Evolutionary conservation across 2,888 invertebrate species (phyloP), one percentile per base, ranked within the genome.

Genomic region (Vesta saturnalis): DNA sequence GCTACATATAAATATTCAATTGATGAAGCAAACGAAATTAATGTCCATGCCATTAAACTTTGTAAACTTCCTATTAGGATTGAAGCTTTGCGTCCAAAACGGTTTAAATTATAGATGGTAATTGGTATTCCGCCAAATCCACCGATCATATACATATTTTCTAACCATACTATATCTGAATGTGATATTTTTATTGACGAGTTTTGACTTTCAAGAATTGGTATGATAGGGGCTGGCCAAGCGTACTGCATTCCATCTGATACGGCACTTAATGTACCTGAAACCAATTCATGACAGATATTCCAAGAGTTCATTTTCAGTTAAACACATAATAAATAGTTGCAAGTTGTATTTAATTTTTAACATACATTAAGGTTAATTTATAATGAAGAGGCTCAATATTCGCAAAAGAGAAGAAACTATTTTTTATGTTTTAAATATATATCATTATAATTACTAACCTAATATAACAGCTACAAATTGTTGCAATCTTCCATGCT

Each of bases 201-300:
- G 23, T 79, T 73, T 12, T 72, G 72, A 5, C 74, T 69, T 60
- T 79, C 65, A 1, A 83, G 77, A 15, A 82, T 76, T 6, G 82
- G 83, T n/a, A 83, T 78, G 23, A 81, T 77, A 8, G 83, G 83
- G 1, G 83, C 79, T 5, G 82, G 79, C 83, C 83, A 83, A n/a
- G 83, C 83, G 57, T 84, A 84, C 71, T 83, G 82, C 80, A 84
- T 83, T n/a, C 84, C 84, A 77, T 83, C 83, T 1, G 82, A 82
- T 22, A 83, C 79, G 2, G 83, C 83, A 62, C 80, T 79, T 18
- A 83, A 67, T 10, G 81, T 83, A 18, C 78, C 83, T 83, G 72
- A 23, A 80, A 82, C 39, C 8, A 39, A 39, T n/a, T n/a, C 39
- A 39, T n/a, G n/a, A n/a, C n/a, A n/a, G n/a, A n/a, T n/a, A n/a